Base-by-base conservation (phyloP, 1,140 invertebrate species). In the Venturia canescens region DNA sequence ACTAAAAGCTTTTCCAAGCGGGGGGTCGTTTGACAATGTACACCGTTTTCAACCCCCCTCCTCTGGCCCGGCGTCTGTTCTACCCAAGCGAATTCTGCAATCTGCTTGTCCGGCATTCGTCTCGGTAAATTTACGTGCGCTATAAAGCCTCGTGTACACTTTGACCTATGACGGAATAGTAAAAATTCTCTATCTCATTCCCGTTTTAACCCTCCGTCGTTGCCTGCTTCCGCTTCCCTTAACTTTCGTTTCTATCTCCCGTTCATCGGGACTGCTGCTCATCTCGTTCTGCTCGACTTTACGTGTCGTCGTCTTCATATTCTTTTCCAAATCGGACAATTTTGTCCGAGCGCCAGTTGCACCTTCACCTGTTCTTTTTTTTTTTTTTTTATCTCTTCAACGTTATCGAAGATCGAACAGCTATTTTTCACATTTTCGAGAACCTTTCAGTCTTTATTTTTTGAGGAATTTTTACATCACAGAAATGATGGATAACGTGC, bases 1-100 rank as follows among this genome's bases (percentile, higher is more conserved):
- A 83, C 83, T 85, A 86, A 90, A 87, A 88, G 87, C 74, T 87
- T 87, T 83, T 83, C 86, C 80, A 86, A 82, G 85, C 88, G 82
- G 88, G 89, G 71, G 83, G 83, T 80, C 57, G 26, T 60, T 81
- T 71, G 82, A 66, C 60, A 81, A 72, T 87, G 86, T 89, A 79
- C 76, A 85, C 50, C 27, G 26, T 44, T 50, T 57, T 53, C 23
- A 21, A 23, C 75, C 27, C 13, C 21, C 16, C 38, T 72, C 48
- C 34, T 53, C 48, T 31, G 4, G 27, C 34, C 21, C 16, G 21
- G 16, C 11, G 63, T 60, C 78, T 80, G 44, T 69, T 71, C 23
- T 60, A 48, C 48, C 21, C 78, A 50, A 34, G 77, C 48, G 21
- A 23, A 26, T 80, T 72, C 23, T 26, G 53, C 29, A 70, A 79